Base-by-base conservation (phyloP, 2,797 vertebrate species). In the Podarcis lilfordi region DNA sequence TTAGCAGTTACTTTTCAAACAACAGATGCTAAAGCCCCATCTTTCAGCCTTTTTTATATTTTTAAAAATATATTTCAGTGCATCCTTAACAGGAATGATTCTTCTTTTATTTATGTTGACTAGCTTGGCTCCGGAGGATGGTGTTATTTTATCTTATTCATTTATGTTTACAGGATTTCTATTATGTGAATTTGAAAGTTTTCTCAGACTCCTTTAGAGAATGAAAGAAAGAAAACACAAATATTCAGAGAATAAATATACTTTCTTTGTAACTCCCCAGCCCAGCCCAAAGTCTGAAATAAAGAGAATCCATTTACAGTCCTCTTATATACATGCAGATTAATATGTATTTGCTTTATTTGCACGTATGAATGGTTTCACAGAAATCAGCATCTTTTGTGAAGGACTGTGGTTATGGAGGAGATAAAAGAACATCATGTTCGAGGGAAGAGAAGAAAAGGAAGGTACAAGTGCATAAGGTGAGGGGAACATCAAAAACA, bases 1-100 rank as follows among this genome's bases (percentile, higher is more conserved):
- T 91, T 94, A 88, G 89, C 79, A 93, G 81, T 90, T 94, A 89
- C 90, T 93, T 92, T 91, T 82, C 92, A 79, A 90, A 87, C 23
- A 13, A 21, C 61, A 88, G 89, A 89, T 85, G 29, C 35, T 11
- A 64, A 64, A 66, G 19, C 37, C n/a, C 59, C 27, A 45, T 66
- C 40, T 17, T 64, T 21, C 77, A 64, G 27, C 69, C 13, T 37
- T 55, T 17, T 40, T 68, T 72, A 43, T 43, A 43, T 17, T 21
- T 59, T 17, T 3, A 9, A 17, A 74, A 17, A n/a, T 15, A 32
- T 72, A 66, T 37, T 64, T 0, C 1, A 86, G 64, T 59, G 80
- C 50, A 37, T 86, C 88, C 85, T 82, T 86, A 85, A 35, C 61
- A 77, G 76, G 75, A 87, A 50, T 43, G 45, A 8, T 2, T 92